A percentile compares a stretch with the other conserved stretches of the same genome.
phyloP scores from a whole-genome alignment of 2,888 invertebrate species.

The Copidosoma aretas region DNA sequence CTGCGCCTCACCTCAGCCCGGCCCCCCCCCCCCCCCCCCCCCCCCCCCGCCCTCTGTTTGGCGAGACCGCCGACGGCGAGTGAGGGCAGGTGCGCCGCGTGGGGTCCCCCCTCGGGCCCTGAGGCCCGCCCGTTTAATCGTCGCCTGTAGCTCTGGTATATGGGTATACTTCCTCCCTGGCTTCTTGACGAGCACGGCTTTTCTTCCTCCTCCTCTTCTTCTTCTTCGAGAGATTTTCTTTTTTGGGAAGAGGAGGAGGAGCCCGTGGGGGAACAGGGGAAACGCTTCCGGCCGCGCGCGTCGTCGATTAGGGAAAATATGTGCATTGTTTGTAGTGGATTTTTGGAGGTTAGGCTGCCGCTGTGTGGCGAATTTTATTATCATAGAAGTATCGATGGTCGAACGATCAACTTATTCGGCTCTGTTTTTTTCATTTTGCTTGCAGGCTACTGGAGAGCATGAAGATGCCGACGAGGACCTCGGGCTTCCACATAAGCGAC shows the following conservation, averaged over 20 bases:
- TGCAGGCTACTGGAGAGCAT: slow-evolving; percentile 81
- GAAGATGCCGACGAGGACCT: slow-evolving; percentile 80
- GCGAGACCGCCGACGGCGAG: slow-evolving; percentile 16
- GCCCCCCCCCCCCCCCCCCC: background rate
- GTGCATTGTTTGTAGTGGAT: too few species aligned
- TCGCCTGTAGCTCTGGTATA: slow-evolving; percentile 48
- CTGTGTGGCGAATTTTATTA: too few species aligned
- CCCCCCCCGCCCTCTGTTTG: background rate
- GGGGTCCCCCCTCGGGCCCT: slow-evolving; percentile 40
- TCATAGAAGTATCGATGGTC: background rate
- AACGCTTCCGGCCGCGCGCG: slow-evolving; percentile 31
- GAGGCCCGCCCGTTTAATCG: slow-evolving; percentile 45
- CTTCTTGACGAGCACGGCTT: too few species aligned
- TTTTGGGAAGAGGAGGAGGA: too few species aligned
- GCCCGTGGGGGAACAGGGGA: background rate
- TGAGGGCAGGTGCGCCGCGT: slow-evolving; percentile 39
- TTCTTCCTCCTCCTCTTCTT: slow-evolving; percentile 11
- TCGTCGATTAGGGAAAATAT: too few species aligned
- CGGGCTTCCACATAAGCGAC: slow-evolving; percentile 91
- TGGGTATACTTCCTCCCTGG: slow-evolving; percentile 4
- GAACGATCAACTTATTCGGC: background rate
- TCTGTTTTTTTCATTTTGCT: slow-evolving; percentile 3
- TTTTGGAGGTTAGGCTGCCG: too few species aligned
- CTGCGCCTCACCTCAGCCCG: background rate
- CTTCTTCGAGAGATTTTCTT: slow-evolving; percentile 1